Base-by-base conservation (phyloP, 2,797 vertebrate genomes). In the Clarias laeviceps region DNA sequence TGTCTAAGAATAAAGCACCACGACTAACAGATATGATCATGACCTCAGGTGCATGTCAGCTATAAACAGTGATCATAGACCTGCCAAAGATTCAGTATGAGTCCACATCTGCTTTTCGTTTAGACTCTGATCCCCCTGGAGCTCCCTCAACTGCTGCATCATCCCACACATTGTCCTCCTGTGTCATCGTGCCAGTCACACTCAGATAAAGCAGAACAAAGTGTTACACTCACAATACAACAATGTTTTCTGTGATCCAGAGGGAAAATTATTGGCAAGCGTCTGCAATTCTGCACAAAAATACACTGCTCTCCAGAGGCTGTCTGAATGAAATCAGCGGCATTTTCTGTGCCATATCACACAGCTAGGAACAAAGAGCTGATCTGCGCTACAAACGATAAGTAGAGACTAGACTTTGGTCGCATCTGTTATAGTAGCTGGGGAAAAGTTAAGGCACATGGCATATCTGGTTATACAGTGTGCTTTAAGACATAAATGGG, bases 71-170 rank as follows among this genome's bases (percentile, higher is more conserved):
- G 29, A 69, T 84, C 59, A 86, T 82, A 54, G 80, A 83, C 82
- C 57, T 84, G 68, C 12, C 57, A 66, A 5, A 54, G 18, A 85
- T 79, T 20, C 69, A 82, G 24, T n/a, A n/a, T n/a, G n/a, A n/a
- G 54, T 89, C 59, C 54, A 85, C 80, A 83, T 86, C 34, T 86
- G 84, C n/a, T 82, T 86, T 74, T 56, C 54, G 70, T 78, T 82
- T 86, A 27, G 34, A 54, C 22, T 40, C 45, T 15, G 54, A 62
- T 85, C 59, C 45, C 45, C n/a, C 54, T 50, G 32, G 50, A 59
- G 12, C 82, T 72, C 82, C 68, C n/a, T 82, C 59, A 77, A 0
- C 84, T 64, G 54, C 84, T 80, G 34, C 72, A 54, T 86, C 82
- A 87, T 85, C 57, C 81, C 65, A 83, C 74, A 80, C 82, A 73